phyloP scores from a whole-genome alignment of 1,140 invertebrate species.

The Ostrea edulis region DNA sequence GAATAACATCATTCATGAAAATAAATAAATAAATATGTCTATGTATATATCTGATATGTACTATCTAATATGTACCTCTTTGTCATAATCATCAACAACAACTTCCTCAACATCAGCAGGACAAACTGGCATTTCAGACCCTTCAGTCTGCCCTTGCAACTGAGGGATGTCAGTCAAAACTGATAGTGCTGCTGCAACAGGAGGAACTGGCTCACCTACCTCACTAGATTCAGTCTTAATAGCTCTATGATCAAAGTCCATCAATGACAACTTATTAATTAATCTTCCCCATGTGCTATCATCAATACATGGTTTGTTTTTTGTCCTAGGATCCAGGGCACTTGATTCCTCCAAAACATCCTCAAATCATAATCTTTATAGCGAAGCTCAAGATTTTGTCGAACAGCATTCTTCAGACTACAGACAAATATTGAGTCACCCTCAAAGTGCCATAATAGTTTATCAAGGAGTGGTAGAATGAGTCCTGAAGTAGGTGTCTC shows the following conservation, averaged over 20 bases:
- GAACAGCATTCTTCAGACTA: neutral
- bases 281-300: neutral
- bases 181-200: neutral
- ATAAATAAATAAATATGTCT: no score
- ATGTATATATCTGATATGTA: no score
- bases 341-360: neutral
- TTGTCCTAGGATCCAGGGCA: neutral
- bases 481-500: conserved; percentile 4
- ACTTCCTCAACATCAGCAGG: no score
- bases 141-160: neutral
- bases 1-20: no score
- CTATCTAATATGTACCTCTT: no score
- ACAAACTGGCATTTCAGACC: no score
- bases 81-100: no score
- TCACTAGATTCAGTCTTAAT: neutral
- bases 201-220: neutral
- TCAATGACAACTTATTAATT: neutral
- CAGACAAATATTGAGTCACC: neutral
- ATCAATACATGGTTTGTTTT: neutral
- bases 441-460: conserved; percentile 3
- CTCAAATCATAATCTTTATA: neutral
- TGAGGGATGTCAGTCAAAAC: neutral
- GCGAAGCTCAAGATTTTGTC: conserved; percentile 1
- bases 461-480: conserved; percentile 4
- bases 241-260: neutral